Base-by-base conservation (phyloP, 2,113 vertebrate genomes). In the Sardina pilchardus region DNA sequence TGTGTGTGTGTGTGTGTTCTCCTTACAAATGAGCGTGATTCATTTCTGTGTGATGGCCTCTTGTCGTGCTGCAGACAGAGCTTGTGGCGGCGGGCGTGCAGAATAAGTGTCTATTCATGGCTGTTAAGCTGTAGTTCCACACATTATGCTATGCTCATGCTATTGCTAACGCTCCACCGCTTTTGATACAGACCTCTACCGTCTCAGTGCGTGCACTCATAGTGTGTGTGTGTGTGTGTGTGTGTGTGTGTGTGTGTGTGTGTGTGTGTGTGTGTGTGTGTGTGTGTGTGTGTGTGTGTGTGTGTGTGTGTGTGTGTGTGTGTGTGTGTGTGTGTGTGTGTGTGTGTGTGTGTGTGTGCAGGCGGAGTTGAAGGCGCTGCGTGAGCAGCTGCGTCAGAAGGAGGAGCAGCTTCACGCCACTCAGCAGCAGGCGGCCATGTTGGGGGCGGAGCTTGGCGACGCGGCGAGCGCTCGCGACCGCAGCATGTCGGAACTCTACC, bases 321-420 rank as follows among this genome's bases (percentile, higher is more conserved):
- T 82, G 80, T 50, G 30, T 30, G 53, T 82, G 30, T 26, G 81
- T 16, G 16, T 30, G 75, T 47, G 78, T 82, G 80, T n/a, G 43
- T 48, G 26, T 63, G 36, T 81, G 80, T 89, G 82, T 87, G 24
- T 71, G 3, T 88, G 4, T 43, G 30, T 7, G 16, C 84, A 99
- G 98, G 96, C 96, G 12, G 97, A 99, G 87, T 89, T 94, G 84
- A 93, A 92, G 86, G 16, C 95, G 86, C 90, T 99, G 92, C 97
- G 96, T 91, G 97, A 99, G 86, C 96, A 97, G 86, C 95, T 99
- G 88, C 96, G 98, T 43, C 98, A 97, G 93, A 96, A 97, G 87
- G 98, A 99, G 86, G 98, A 99, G 90, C 96, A 98, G 89, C 95
- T 99, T 88, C 96, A 98, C 87, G 97, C 97, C 82, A 98, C 95